Conservation (phyloP, 2,797 vertebrate species). For the Eurystomus glaucurus region DNA sequence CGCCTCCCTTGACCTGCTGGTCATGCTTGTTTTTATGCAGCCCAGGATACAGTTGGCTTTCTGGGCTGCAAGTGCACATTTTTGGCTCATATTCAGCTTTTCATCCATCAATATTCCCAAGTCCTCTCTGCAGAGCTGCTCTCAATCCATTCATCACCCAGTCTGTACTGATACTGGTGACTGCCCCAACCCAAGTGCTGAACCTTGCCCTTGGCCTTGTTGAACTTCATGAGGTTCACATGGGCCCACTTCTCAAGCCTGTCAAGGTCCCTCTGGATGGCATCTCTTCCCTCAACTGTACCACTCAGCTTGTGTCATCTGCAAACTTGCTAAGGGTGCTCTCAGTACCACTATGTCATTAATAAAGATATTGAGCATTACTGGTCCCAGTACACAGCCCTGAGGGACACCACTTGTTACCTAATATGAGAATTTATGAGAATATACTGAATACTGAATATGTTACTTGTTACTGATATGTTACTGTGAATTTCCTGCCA, state of each 20-base stretch:
- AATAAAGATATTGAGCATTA: not conserved
- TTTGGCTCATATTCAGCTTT: not conserved
- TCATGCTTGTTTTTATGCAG: not conserved
- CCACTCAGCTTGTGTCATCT: not conserved
- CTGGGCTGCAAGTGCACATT: not conserved
- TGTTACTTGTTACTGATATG: not conserved
- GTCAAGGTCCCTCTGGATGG: not conserved
- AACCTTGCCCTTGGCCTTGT: not conserved
- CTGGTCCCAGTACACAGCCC: not conserved
- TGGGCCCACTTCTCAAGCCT: not conserved
- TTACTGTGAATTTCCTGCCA: not conserved
- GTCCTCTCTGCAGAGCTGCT: too few species aligned
- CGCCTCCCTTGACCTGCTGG: fast-evolving
- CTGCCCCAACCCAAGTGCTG: not conserved
- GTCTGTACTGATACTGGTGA: not conserved
- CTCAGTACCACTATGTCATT: not conserved
- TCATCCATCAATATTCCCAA: not conserved
- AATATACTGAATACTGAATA: not conserved
- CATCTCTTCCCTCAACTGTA: not conserved
- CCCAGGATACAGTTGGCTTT: fast-evolving
- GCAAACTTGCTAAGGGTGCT: not conserved
- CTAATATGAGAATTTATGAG: not conserved
- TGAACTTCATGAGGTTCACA: not conserved
- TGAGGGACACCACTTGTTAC: not conserved
- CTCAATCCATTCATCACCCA: not conserved